phyloP scores from a whole-genome alignment of 2,888 invertebrate species.

The Alsophila aescularia region DNA sequence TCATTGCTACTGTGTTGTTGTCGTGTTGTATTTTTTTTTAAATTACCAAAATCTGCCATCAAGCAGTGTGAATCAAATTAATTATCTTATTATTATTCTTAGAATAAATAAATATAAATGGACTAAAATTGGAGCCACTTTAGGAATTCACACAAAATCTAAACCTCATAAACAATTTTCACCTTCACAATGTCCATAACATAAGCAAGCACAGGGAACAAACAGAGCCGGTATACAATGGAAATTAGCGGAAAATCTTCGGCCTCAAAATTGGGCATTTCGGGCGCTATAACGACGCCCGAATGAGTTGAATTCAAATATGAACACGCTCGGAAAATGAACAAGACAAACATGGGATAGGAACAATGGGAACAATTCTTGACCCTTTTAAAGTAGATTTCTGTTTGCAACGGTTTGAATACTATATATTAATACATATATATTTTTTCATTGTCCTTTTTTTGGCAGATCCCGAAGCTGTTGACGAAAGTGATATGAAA shows the following conservation, averaged over 20 bases:
- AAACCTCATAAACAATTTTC: conserved; percentile 26
- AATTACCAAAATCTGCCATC: too few species aligned
- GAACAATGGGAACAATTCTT: conserved; percentile 65
- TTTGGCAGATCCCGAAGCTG: too few species aligned
- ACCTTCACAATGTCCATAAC: conserved; percentile 23
- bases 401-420: not conserved
- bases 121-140: too few species aligned
- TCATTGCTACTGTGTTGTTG: too few species aligned
- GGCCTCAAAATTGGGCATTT: conserved; percentile 46
- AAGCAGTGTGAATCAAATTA: too few species aligned
- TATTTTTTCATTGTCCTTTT: too few species aligned
- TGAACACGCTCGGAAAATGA: conserved; percentile 62
- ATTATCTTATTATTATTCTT: too few species aligned
- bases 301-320: conserved; percentile 73
- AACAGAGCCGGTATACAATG: conserved; percentile 40
- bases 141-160: conserved; percentile 1
- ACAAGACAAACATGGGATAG: conserved; percentile 71
- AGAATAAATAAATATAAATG: too few species aligned
- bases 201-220: conserved; percentile 28
- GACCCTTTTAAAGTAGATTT: conserved; percentile 51
- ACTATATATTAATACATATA: not conserved
- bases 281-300: conserved; percentile 38
- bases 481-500: too few species aligned
- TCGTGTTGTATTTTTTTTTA: too few species aligned
- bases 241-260: conserved; percentile 62